Percentiles rank a stretch among this genome's conserved stretches.
Evolutionary conservation across 2,113 vertebrate species (phyloP).

Genomic region (Dermatemys mawii): DNA sequence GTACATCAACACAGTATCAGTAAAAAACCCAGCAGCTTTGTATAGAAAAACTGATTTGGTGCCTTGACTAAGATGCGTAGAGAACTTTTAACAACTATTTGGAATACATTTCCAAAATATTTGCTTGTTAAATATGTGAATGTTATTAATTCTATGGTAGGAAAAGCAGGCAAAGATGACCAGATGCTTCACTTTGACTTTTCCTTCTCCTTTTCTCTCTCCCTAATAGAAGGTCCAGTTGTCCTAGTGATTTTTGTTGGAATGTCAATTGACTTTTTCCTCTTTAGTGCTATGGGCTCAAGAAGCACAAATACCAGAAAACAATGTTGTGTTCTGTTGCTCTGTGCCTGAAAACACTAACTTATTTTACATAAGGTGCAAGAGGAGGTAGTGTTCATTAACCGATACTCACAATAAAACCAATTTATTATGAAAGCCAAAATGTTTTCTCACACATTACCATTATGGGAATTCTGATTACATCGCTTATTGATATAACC

Average conservation of each 20-base stretch:
- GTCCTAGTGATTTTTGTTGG: constrained; percentile 28
- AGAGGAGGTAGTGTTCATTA: background rate
- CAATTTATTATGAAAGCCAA: background rate
- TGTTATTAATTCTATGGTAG: background rate
- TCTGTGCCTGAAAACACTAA: background rate
- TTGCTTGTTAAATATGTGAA: background rate
- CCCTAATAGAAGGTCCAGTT: constrained; percentile 51
- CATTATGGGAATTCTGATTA: background rate
- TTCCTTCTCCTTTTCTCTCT: background rate
- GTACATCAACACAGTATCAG: background rate
- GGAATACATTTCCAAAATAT: constrained; percentile 38
- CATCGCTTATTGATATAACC: background rate
- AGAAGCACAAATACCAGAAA: background rate
- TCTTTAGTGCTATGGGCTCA: background rate
- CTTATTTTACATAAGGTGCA: background rate
- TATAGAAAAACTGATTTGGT: constrained; percentile 2
- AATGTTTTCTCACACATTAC: background rate
- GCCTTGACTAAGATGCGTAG: background rate
- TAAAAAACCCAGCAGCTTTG: background rate
- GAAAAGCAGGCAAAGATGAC: constrained; percentile 37
- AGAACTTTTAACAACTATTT: constrained; percentile 22
- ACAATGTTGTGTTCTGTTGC: background rate
- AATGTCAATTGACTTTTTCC: background rate
- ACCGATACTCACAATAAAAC: background rate
- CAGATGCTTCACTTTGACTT: constrained; percentile 58